phyloP scores from a whole-genome alignment of 2,797 vertebrate genomes.

The Melanogrammus aeglefinus region DNA sequence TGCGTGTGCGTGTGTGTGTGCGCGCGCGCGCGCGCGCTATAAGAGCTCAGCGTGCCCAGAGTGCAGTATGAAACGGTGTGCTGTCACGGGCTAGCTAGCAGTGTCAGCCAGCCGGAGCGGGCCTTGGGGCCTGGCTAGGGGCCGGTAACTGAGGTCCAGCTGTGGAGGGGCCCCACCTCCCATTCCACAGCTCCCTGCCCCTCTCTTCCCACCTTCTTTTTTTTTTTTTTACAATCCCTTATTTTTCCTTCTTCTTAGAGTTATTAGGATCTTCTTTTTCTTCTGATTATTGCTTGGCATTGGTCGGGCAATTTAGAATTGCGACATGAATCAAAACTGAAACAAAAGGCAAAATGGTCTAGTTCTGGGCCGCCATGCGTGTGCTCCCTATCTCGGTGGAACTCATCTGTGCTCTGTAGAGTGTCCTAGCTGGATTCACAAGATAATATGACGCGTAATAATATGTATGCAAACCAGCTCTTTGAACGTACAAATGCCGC shows the following conservation, averaged over 20 bases:
- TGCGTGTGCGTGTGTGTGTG: not conserved
- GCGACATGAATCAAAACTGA: not conserved
- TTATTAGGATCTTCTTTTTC: not conserved
- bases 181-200: no score
- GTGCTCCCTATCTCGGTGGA: no score
- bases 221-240: not conserved
- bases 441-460: no score
- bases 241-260: not conserved
- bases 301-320: not conserved
- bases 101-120: slow-evolving; percentile 17
- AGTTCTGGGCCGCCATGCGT: no score
- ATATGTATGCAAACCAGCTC: no score
- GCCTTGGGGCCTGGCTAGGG: slow-evolving; percentile 6
- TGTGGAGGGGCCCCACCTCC: slow-evolving; percentile 2
- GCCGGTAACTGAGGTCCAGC: slow-evolving; percentile 3
- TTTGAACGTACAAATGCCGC: no score
- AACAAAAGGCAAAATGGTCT: not conserved
- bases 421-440: no score
- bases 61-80: slow-evolving; percentile 8
- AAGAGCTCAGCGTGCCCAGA: not conserved
- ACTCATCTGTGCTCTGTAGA: no score
- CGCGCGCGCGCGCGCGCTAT: not conserved
- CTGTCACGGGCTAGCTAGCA: slow-evolving; percentile 21
- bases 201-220: not conserved
- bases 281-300: not conserved